These are phyloP conservation scores for Ascaphus truei DNA, from an alignment of 2,113 vertebrate species.

Conservation along the genomic window DNA sequence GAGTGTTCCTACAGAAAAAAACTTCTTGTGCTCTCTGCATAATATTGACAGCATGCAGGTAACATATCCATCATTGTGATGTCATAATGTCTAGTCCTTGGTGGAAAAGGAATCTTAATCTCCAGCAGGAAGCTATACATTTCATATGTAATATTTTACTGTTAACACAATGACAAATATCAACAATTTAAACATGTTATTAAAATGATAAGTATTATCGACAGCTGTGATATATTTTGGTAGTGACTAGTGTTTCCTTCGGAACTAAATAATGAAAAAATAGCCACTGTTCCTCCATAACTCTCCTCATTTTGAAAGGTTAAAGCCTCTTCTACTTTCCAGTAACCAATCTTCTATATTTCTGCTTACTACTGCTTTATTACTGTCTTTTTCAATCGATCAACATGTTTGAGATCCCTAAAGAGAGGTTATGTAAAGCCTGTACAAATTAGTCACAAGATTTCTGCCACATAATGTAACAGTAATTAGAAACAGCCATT, in stretches of 20 bases:
- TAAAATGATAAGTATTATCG: too few relatives aligned
- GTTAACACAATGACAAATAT: too few relatives aligned
- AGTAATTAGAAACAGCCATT: conserved; percentile 35
- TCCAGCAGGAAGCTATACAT: not conserved
- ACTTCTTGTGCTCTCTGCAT: not conserved
- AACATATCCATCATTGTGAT: not conserved
- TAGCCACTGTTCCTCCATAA: too few relatives aligned
- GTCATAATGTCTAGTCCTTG: not conserved
- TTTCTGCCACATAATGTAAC: conserved; percentile 24
- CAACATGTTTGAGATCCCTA: not conserved
- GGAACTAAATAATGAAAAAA: too few relatives aligned
- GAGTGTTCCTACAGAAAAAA: not conserved
- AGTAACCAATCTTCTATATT: not conserved
- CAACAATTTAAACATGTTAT: too few relatives aligned
- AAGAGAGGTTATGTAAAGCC: conserved; percentile 9
- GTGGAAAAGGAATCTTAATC: not conserved
- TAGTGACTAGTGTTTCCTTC: too few relatives aligned
- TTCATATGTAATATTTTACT: too few relatives aligned
- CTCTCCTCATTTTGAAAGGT: too few relatives aligned
- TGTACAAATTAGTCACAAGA: conserved; percentile 5
- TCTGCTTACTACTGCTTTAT: not conserved
- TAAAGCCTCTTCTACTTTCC: not conserved
- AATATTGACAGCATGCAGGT: not conserved
- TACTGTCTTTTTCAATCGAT: conserved; percentile 1
- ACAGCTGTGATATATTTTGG: too few relatives aligned